A percentile compares a stretch with the other conserved stretches of the same genome.
Evolutionary conservation across 2,888 invertebrate genomes (phyloP).

Genomic region (Zootermopsis nevadensis): DNA sequence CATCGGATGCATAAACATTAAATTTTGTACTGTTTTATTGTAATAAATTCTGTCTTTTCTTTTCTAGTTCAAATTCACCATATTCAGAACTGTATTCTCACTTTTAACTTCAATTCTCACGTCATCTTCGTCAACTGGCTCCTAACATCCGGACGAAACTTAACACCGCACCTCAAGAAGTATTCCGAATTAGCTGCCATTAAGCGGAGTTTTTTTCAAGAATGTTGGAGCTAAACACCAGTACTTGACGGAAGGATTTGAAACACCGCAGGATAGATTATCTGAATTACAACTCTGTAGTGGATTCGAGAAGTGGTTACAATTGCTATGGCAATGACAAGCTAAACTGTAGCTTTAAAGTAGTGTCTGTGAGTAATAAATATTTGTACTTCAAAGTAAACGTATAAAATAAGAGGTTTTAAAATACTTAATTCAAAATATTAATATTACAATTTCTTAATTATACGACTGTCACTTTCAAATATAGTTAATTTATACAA

Average conservation of each 20-base stretch:
- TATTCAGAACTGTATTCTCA: slow-evolving; percentile 60
- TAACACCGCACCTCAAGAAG: not conserved
- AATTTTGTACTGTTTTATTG: too few relatives aligned
- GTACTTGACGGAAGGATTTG: not conserved
- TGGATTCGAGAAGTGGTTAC: slow-evolving; percentile 4
- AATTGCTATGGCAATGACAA: not conserved
- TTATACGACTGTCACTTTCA: too few relatives aligned
- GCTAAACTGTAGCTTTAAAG: too few relatives aligned
- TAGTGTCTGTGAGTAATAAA: too few relatives aligned
- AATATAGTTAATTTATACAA: too few relatives aligned
- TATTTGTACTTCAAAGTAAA: too few relatives aligned
- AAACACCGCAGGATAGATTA: not conserved
- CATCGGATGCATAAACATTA: too few relatives aligned
- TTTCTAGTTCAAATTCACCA: slow-evolving; percentile 57
- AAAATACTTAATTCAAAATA: too few relatives aligned
- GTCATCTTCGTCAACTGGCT: slow-evolving; percentile 24
- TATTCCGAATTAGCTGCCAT: not conserved
- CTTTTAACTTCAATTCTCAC: slow-evolving; percentile 40
- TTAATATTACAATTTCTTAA: too few relatives aligned
- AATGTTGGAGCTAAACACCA: not conserved
- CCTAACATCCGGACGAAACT: not conserved
- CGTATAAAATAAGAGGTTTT: too few relatives aligned
- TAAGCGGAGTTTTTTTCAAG: not conserved
- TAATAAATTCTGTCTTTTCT: slow-evolving; percentile 41
- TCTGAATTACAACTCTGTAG: not conserved